Evolutionary conservation across 2,797 vertebrate genomes (phyloP).

Genomic region (Petrocephalus sullivani): DNA sequence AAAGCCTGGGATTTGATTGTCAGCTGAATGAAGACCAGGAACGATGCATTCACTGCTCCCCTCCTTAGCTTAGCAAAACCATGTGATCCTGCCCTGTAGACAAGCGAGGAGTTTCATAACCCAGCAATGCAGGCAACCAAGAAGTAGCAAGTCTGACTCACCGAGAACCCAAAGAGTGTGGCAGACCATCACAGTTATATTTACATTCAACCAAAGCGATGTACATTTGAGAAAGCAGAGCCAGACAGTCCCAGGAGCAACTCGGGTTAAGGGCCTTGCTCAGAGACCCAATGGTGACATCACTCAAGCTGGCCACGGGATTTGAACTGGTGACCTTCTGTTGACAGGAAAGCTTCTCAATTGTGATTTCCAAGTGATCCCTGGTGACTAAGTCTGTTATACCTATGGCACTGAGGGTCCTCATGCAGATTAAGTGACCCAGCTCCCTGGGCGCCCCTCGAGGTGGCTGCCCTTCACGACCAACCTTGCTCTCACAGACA

Average conservation of each 20-base stretch:
- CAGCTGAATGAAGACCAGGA: constrained; percentile 9
- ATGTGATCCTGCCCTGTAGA: neutral
- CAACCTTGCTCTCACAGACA: too few relatives aligned
- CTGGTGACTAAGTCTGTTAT: neutral
- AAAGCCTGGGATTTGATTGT: constrained; percentile 14
- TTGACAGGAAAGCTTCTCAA: neutral
- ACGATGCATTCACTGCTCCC: neutral
- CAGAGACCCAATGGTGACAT: neutral
- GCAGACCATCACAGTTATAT: neutral
- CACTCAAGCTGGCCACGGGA: neutral
- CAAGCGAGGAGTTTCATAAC: neutral
- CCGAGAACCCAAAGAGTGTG: neutral
- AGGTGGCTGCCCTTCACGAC: too few relatives aligned
- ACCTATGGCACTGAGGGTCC: neutral
- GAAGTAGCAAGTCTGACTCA: neutral
- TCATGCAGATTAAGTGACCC: neutral
- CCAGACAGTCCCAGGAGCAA: neutral
- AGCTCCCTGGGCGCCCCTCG: too few relatives aligned
- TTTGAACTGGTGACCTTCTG: neutral
- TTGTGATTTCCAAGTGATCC: neutral
- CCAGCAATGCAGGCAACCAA: neutral
- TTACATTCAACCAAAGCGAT: neutral
- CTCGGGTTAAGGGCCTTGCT: neutral
- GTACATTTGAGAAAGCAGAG: neutral
- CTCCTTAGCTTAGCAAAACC: neutral